These are phyloP conservation scores for Cheilosia impressa DNA, from an alignment of 2,888 invertebrate species.

Conservation along the genomic window DNA sequence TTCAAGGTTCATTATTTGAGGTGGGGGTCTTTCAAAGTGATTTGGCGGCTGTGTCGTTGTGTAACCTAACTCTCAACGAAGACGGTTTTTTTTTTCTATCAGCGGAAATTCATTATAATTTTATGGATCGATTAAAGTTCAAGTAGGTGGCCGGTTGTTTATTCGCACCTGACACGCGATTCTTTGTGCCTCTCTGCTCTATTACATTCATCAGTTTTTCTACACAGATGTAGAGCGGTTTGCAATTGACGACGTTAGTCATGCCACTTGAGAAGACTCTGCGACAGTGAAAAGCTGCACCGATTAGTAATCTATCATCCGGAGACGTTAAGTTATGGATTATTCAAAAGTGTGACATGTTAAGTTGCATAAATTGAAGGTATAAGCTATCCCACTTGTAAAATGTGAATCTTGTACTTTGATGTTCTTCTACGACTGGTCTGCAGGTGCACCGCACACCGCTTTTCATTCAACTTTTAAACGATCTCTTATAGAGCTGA, in stretches of 20 bases:
- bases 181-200: background rate
- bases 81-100: background rate
- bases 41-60: constrained; percentile 4
- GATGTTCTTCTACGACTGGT: background rate
- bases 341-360: constrained; percentile 27
- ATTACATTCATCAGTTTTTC: background rate
- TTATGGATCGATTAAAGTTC: constrained; percentile 13
- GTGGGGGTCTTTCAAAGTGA: background rate
- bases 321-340: constrained; percentile 4
- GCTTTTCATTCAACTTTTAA: too few species aligned
- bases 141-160: constrained; percentile 12
- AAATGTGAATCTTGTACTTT: background rate
- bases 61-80: background rate
- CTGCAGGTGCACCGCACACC: too few species aligned
- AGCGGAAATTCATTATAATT: constrained; percentile 10
- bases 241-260: constrained; percentile 3
- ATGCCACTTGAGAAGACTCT: background rate
- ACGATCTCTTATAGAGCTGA: too few species aligned
- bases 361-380: background rate
- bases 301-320: constrained; percentile 1
- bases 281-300: background rate
- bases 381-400: background rate
- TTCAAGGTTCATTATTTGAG: constrained; percentile 25
- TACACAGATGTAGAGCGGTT: background rate
- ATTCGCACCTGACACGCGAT: constrained; percentile 7